Base-by-base conservation (phyloP, 2,888 invertebrate genomes). In the Philonicus albiceps region DNA sequence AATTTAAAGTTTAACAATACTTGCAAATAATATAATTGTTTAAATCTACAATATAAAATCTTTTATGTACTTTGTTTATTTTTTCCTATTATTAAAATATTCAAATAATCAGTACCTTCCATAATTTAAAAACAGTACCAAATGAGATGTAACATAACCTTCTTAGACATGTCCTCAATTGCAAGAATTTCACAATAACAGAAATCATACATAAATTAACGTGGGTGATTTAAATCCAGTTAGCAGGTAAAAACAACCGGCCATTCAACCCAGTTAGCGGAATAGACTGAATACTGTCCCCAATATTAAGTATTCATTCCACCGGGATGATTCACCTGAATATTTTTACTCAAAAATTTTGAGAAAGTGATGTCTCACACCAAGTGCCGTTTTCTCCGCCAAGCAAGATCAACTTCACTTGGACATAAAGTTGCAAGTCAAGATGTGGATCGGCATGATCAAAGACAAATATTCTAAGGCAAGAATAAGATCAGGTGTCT, bases 401-500 rank as follows among this genome's bases (percentile, higher is more conserved):
- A 64, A 64, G 27, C 3, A 64, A 64, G 27, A 64, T 64, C 27
- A 64, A 3, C 27, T 3, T 49, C 27, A 22, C 64, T 64, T 64
- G 64, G 64, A 8, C 64, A 64, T 19, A 64, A 64, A 64, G 64
- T 64, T 27, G 64, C 64, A 64, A 27, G 27, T 22, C 64, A 64
- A 64, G 64, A 64, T 64, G 64, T 27, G 4, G 64, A 64, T 27
- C 64, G 64, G 64, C 64, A 3, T 27, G 64, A 64, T 64, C 64
- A 64, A 64, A 64, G 64, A 27, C n/a, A n/a, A 2, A 2, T 6
- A 27, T 64, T 22, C 64, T 64, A 64, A 64, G 64, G 8, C 22
- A 64, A 7, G 64, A 64, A 64, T 64, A 64, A 64, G 55, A 81
- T 81, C 81, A 81, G 64, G 81, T 81, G 53, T 81, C 81, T 34